Evolutionary conservation across 1,140 invertebrate genomes (phyloP), one percentile per base, ranked within the genome.

Genomic region (Zaprionus davidi): DNA sequence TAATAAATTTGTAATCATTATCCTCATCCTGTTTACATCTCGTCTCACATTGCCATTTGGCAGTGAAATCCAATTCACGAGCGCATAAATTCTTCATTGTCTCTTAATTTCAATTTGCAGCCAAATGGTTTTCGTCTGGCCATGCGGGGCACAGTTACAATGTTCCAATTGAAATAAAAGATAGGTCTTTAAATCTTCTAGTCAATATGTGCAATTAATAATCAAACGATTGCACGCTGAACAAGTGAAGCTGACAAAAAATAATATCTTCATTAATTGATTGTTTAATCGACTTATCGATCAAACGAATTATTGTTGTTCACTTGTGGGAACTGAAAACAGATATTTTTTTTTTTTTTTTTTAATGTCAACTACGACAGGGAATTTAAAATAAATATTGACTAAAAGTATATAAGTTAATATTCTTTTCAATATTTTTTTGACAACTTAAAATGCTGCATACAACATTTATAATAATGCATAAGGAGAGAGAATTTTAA

Each of bases 1-100:
- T 67, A 83, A 87, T 86, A 84, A 82, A 87, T 80, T 86, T 71
- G 76, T 71, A 70, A 82, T 72, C 77, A 88, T 88, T 75, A 70
- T 70, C 2, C 41, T 46, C 64, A n/a, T 56, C 13, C 55, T 70
- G 72, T 70, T 75, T 64, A 70, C 38, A 70, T 62, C 57, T 13
- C 15, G 22, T 26, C 41, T 22, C 22, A 34, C 22, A 55, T 60
- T 63, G 68, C 44, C 59, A 46, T 71, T 64, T 26, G 68, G 62
- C 64, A 67, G 64, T 67, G 34, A 68, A 56, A 64, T 36, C 28
- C 20, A 67, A 53, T 60, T 65, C 22, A 51, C 38, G 63, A 51
- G 11, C 64, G 34, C 31, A 55, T 57, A 46, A 49, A 41, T 70
- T 17, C n/a, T 70, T 64, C 34, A 60, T 68, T 68, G 56, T 44